phyloP scores from a whole-genome alignment of 2,797 vertebrate species.

The Fratercula arctica region DNA sequence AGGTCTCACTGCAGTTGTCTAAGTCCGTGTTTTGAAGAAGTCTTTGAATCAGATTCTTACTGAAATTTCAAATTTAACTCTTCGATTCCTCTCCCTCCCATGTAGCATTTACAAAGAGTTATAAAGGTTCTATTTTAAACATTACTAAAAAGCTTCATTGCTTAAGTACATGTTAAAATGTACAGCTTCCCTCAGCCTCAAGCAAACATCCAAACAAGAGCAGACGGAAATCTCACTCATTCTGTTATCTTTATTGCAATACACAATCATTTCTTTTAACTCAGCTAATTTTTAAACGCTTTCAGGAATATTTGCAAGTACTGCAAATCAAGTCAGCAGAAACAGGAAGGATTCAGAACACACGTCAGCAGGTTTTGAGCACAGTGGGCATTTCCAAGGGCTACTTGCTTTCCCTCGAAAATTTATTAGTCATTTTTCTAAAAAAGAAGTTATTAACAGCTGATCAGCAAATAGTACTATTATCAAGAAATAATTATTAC shows the following conservation, averaged over 20 bases:
- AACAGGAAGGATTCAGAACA: conserved; percentile 53
- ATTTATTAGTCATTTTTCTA: not conserved
- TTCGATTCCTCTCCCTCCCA: not conserved
- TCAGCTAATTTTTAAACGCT: conserved; percentile 51
- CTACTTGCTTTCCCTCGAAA: conserved; percentile 8
- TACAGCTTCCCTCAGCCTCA: not conserved
- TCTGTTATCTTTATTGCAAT: conserved; percentile 21
- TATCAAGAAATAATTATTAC: not conserved
- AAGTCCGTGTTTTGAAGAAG: not conserved
- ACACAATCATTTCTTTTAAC: conserved; percentile 37
- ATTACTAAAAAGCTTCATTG: not conserved
- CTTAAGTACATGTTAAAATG: not conserved
- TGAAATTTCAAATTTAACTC: not conserved
- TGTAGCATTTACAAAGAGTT: not conserved
- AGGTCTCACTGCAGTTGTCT: not conserved
- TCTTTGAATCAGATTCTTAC: not conserved
- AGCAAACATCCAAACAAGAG: not conserved
- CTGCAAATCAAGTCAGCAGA: conserved; percentile 44
- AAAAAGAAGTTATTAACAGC: not conserved
- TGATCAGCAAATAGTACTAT: not conserved
- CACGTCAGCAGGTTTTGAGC: conserved; percentile 52
- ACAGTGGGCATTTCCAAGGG: conserved; percentile 3
- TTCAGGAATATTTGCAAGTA: not conserved
- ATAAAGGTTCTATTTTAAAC: not conserved
- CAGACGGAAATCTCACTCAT: conserved; percentile 36